Percentiles rank a stretch among this genome's conserved stretches.
Conservation (phyloP, 1,140 invertebrate species). For the Drosophila suzukii region DNA sequence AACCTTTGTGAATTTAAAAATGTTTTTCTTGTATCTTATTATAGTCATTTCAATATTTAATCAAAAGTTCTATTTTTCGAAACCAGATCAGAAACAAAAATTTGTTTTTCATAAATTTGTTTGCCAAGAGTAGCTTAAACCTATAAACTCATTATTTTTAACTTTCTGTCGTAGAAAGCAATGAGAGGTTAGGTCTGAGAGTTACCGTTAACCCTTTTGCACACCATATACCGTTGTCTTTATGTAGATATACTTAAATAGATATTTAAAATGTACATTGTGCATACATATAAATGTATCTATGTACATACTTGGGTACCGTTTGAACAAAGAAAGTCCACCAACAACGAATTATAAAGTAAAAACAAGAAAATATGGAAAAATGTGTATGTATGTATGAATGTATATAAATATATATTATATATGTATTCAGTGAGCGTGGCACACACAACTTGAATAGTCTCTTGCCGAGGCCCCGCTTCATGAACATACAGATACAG, state of each 20-base stretch:
- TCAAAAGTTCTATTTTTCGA: no score
- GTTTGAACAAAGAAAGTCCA: constrained; percentile 13
- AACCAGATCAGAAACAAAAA: no score
- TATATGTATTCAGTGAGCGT: constrained; percentile 5
- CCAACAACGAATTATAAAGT: constrained; percentile 8
- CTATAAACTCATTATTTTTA: no score
- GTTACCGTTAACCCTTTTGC: no score
- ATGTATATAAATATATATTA: constrained; percentile 2
- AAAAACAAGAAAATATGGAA: constrained; percentile 29
- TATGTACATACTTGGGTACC: neutral
- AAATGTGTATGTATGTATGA: constrained; percentile 1
- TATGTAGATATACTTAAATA: neutral
- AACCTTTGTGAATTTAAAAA: no score
- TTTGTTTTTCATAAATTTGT: no score
- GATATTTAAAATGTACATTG: neutral
- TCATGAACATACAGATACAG: constrained; percentile 32
- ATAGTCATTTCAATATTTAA: no score
- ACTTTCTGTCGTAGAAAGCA: neutral
- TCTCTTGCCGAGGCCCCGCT: constrained; percentile 70
- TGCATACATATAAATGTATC: no score
- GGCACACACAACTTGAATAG: constrained; percentile 68
- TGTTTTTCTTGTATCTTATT: no score
- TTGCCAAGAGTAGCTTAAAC: no score
- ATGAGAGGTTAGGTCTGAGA: no score
- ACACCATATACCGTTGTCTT: neutral